phyloP scores from a whole-genome alignment of 2,113 vertebrate species.

The Cyphomyrus discorhynchus region DNA sequence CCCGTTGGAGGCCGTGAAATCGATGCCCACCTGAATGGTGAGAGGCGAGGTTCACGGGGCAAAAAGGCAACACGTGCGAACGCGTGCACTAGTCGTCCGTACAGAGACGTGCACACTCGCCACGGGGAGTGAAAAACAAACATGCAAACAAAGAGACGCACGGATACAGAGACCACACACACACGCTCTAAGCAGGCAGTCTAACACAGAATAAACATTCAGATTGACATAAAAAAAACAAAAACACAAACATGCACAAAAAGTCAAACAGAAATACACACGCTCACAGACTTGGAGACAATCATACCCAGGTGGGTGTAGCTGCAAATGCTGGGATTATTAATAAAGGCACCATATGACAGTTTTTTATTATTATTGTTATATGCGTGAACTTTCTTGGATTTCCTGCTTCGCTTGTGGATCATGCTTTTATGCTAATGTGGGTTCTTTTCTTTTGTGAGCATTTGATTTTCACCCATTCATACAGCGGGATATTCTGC shows the following conservation, averaged over 20 bases:
- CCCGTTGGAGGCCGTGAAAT: constrained; percentile 97
- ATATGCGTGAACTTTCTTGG: neutral
- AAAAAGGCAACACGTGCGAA: neutral
- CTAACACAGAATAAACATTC: neutral
- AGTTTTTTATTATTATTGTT: neutral
- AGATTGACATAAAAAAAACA: constrained; percentile 7
- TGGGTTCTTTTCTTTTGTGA: neutral
- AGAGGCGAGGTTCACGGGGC: neutral
- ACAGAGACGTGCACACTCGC: neutral
- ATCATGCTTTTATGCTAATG: neutral
- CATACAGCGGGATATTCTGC: neutral
- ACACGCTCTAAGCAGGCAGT: neutral
- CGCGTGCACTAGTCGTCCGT: neutral
- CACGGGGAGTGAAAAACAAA: neutral
- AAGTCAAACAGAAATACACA: constrained; percentile 18
- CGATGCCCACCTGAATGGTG: constrained; percentile 82
- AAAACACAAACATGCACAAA: constrained; percentile 19
- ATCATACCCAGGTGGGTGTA: neutral
- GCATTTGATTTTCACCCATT: neutral
- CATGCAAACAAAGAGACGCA: neutral
- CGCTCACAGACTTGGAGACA: constrained; percentile 22
- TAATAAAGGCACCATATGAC: neutral
- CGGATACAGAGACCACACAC: neutral
- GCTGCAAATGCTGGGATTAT: neutral
- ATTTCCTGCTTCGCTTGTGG: neutral